phyloP scores from a whole-genome alignment of 1,140 invertebrate species.

The Trichonephila inaurata region DNA sequence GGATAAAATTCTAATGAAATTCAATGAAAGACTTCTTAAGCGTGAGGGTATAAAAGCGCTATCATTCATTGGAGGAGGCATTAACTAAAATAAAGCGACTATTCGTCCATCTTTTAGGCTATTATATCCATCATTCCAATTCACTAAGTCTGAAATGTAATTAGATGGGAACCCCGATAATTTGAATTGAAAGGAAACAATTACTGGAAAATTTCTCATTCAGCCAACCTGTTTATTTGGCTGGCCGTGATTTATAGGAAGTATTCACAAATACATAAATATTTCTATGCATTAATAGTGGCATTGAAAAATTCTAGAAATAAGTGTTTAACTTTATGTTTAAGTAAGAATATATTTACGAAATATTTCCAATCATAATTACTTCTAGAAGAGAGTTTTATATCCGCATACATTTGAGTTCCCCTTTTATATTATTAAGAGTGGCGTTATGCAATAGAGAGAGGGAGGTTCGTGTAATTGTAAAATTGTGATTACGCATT shows the following conservation, averaged over 20 bases:
- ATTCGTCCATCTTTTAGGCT: background rate
- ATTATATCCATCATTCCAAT: slow-evolving; percentile 21
- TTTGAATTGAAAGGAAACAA: slow-evolving; percentile 27
- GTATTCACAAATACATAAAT: slow-evolving; percentile 19
- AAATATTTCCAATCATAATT: background rate
- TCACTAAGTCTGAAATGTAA: slow-evolving; percentile 17
- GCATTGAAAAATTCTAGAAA: background rate
- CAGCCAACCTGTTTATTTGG: background rate
- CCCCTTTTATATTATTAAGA: too few relatives aligned
- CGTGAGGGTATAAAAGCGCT: background rate
- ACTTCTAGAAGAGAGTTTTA: too few relatives aligned
- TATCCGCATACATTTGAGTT: too few relatives aligned
- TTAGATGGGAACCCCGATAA: slow-evolving; percentile 23
- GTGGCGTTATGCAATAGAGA: too few relatives aligned
- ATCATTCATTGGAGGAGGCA: background rate
- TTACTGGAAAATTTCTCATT: slow-evolving; percentile 13
- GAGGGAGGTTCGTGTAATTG: too few relatives aligned
- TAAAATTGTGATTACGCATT: too few relatives aligned
- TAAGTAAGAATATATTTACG: background rate
- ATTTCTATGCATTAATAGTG: background rate
- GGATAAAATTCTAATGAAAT: background rate
- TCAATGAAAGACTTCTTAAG: background rate
- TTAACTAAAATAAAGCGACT: background rate
- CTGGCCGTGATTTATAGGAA: background rate
- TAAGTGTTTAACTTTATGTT: background rate